Evolutionary conservation across 2,113 vertebrate genomes (phyloP), one percentile per base, ranked within the genome.

Genomic region (Pampusana beccarii): DNA sequence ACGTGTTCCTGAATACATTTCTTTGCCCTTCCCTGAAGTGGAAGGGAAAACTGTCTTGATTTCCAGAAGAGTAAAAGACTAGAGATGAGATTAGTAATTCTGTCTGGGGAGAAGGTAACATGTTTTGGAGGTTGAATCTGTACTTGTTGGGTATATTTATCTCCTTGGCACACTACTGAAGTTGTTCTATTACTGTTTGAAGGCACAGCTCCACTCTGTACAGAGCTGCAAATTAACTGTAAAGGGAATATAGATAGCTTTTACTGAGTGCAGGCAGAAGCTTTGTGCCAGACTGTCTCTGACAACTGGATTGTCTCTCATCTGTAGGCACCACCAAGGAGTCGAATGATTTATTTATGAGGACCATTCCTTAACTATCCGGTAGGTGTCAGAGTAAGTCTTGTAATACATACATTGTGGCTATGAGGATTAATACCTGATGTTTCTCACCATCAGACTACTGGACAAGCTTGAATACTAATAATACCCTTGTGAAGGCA

Each of bases 351-450:
- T 73, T 75, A 23, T 56, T 85, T 60, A 24, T 80, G 80, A 91
- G 46, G 28, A 71, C 56, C 48, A 24, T 73, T 75, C 88, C 48
- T 80, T 92, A 74, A 78, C 18, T 88, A 25, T 50, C 84, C 90
- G 60, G 90, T 91, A 92, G 92, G 88, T 91, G 93, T 90, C 95
- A 60, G 4, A 86, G 65, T 93, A 81, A 95, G 56, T 90, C 90
- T 61, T 88, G 50, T 84, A 88, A 34, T 79, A 40, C 36, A 2
- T 33, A 12, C 6, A 2, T 79, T 48, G 56, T 80, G 24, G 31
- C 60, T 66, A 0, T 33, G 77, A 61, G 28, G 42, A 38, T 70
- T 31, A 62, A 26, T 42, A 46, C 66, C 53, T 69, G 26, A 44
- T 38, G 5, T 60, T 65, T 74, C 69, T 83, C 42, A 23, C 38